These are phyloP conservation scores for Mobula birostris DNA, from an alignment of 2,113 vertebrate species.

Conservation along the genomic window DNA sequence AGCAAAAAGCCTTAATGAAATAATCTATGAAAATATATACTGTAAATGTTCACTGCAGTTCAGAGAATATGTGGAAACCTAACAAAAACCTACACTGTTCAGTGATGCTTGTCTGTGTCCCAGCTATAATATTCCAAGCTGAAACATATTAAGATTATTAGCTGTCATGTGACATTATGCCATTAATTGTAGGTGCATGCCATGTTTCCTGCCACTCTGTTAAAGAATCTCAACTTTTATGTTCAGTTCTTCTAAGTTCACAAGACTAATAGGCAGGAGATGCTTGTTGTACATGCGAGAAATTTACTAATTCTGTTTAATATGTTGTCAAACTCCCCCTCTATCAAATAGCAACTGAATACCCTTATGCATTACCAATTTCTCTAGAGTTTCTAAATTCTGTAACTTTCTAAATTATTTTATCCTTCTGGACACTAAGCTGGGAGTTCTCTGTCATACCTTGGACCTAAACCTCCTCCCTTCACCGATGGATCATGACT, in stretches of 20 bases:
- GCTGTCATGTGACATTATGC: background rate
- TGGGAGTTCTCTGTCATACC: background rate
- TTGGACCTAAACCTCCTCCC: background rate
- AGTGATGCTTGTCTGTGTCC: background rate
- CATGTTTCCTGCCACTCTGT: background rate
- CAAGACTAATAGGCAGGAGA: background rate
- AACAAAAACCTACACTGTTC: background rate
- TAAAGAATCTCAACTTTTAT: background rate
- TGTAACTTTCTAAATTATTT: background rate
- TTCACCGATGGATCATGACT: background rate
- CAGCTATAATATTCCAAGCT: background rate
- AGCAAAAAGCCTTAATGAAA: background rate
- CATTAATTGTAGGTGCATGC: background rate
- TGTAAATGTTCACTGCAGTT: background rate
- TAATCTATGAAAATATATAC: background rate
- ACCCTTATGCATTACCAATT: background rate
- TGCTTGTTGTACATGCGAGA: background rate
- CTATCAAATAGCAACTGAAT: background rate
- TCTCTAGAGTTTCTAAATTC: background rate
- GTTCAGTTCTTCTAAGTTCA: background rate
- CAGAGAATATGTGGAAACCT: background rate
- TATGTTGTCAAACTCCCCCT: background rate
- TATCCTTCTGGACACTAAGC: background rate
- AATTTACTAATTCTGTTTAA: background rate
- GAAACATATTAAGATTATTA: background rate